Conservation (phyloP, 92 coral and sea anemone species). For the Zoanthus sansibaricus region DNA sequence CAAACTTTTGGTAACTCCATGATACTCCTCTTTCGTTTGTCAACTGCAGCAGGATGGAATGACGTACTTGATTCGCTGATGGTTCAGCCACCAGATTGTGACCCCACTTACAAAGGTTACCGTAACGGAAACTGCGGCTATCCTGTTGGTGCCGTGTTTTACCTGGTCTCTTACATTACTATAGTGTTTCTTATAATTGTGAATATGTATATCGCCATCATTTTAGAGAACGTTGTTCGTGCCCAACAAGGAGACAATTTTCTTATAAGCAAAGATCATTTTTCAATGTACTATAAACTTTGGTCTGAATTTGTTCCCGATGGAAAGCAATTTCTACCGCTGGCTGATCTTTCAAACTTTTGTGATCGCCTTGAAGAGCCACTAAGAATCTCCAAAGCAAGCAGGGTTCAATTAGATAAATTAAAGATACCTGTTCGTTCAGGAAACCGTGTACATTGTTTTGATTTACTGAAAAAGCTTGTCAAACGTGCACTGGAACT, state of each 20-base stretch:
- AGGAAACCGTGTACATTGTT: slow-evolving; percentile 90
- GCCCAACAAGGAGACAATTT: slow-evolving; percentile 92
- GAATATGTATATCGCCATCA: slow-evolving; percentile 96
- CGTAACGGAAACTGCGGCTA: slow-evolving; percentile 91
- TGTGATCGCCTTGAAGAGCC: slow-evolving; percentile 87
- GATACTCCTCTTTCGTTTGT: slow-evolving; percentile 90
- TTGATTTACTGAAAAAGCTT: slow-evolving; percentile 87
- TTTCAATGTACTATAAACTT: slow-evolving; percentile 82
- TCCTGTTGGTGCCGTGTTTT: slow-evolving; percentile 75
- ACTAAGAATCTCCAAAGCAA: slow-evolving; percentile 76
- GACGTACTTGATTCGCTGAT: slow-evolving; percentile 90
- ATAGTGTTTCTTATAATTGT: slow-evolving; percentile 86
- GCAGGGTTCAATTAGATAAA: slow-evolving; percentile 63
- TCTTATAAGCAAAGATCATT: slow-evolving; percentile 86
- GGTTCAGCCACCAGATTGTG: slow-evolving; percentile 93
- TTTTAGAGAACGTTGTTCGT: slow-evolving; percentile 91
- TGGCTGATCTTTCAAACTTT: slow-evolving; percentile 78
- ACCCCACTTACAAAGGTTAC: slow-evolving; percentile 68
- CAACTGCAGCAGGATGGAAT: slow-evolving; percentile 98
- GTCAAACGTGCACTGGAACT: slow-evolving; percentile 81
- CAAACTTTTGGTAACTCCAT: slow-evolving; percentile 90
- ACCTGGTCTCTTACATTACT: slow-evolving; percentile 79
- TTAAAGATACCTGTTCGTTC: slow-evolving; percentile 86
- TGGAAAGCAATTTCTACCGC: slow-evolving; percentile 90
- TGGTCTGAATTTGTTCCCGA: slow-evolving; percentile 89